phyloP scores from a whole-genome alignment of 1,140 invertebrate genomes.

The Ceratoteleas bidentatus region DNA sequence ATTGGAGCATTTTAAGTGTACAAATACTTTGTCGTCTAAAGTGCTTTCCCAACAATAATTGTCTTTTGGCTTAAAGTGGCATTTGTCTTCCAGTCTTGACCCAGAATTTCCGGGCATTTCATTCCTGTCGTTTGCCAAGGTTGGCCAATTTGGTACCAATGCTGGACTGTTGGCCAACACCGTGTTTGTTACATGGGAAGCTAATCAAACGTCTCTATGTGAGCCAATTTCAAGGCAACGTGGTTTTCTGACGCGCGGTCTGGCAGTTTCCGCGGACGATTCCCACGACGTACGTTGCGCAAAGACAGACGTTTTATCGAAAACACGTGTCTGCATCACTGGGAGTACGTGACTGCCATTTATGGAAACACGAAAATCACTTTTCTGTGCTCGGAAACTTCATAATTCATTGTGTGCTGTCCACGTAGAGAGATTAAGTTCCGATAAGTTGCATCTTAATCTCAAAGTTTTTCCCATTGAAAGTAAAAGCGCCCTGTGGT shows the following conservation, averaged over 20 bases:
- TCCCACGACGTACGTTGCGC: background rate
- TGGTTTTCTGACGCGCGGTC: background rate
- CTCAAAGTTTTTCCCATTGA: background rate
- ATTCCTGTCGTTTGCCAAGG: background rate
- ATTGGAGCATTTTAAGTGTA: no score
- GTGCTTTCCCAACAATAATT: no score
- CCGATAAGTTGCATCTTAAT: background rate
- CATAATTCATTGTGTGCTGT: background rate
- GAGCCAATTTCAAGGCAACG: conserved; percentile 1
- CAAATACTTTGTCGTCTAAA: no score
- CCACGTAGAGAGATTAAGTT: background rate
- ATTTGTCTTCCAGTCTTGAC: background rate
- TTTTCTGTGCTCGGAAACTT: background rate
- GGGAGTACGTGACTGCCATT: no score
- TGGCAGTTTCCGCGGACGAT: background rate
- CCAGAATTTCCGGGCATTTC: background rate
- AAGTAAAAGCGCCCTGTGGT: background rate
- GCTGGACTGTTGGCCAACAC: background rate
- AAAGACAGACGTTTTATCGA: conserved; percentile 2
- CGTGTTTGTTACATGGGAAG: no score
- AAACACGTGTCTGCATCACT: no score
- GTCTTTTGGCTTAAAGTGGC: background rate
- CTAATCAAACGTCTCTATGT: background rate
- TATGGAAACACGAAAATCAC: no score
- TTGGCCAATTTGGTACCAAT: background rate